Evolutionary conservation across 2,797 vertebrate species (phyloP).

Genomic region (Hydrolagus colliei): DNA sequence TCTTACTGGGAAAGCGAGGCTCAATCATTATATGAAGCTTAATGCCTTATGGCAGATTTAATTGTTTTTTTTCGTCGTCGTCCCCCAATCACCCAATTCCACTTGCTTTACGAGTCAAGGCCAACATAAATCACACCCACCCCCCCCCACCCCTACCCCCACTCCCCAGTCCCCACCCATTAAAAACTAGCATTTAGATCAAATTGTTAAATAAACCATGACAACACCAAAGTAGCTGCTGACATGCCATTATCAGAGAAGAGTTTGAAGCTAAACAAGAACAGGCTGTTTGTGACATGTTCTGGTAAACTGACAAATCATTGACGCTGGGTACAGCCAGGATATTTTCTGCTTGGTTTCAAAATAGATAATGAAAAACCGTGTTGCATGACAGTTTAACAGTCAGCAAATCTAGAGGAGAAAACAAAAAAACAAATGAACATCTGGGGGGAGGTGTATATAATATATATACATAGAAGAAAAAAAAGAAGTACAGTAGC

Average conservation of each 20-base stretch:
- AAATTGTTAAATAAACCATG: constrained; percentile 1
- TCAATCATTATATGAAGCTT: background rate
- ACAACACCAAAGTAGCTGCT: constrained; percentile 3
- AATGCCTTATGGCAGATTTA: background rate
- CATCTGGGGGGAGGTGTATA: background rate
- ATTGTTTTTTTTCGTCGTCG: background rate
- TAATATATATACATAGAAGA: background rate
- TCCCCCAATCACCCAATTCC: background rate
- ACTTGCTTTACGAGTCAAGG: background rate
- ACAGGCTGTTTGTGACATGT: background rate
- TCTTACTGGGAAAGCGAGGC: background rate
- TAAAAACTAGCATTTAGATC: too few relatives aligned
- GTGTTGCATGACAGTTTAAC: constrained; percentile 9
- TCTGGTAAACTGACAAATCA: background rate
- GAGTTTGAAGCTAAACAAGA: background rate
- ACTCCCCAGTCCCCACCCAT: background rate
- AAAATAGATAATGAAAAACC: constrained; percentile 7
- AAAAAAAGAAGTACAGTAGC: too few relatives aligned
- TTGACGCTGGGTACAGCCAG: background rate
- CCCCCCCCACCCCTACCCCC: background rate
- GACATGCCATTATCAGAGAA: constrained; percentile 15
- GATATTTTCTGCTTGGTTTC: background rate
- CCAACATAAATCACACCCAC: background rate
- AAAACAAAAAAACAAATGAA: background rate
- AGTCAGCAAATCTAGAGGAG: background rate